A percentile compares a stretch with the other conserved stretches of the same genome.
phyloP scores from a whole-genome alignment of 1,140 invertebrate genomes.

The Aphis gossypii region DNA sequence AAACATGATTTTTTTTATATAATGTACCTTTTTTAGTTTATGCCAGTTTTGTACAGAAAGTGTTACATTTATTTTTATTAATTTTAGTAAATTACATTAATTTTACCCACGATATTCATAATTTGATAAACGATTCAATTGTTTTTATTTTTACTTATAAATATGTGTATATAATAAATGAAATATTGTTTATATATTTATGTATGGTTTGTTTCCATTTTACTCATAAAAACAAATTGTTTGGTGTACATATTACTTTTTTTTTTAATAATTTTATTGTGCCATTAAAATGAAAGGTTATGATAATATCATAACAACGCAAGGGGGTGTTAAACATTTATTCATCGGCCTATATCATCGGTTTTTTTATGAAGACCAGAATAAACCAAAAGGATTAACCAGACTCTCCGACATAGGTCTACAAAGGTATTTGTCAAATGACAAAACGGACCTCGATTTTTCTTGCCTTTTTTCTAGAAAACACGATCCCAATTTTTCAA shows the following conservation, averaged over 20 bases:
- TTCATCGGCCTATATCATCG: background rate
- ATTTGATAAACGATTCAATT: background rate
- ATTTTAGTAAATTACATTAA: background rate
- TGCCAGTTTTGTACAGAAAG: background rate
- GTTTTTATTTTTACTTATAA: background rate
- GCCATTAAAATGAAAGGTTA: background rate
- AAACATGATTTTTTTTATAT: background rate
- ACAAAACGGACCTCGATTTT: conserved; percentile 56
- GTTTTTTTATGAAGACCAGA: conserved; percentile 22
- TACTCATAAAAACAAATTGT: background rate
- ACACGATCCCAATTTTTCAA: conserved; percentile 55
- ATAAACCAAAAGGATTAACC: conserved; percentile 45
- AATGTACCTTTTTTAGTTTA: background rate
- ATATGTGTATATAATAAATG: background rate
- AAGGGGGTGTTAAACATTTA: background rate
- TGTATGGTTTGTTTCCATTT: background rate
- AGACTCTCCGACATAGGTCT: conserved; percentile 10
- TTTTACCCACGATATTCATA: background rate
- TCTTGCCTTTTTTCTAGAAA: conserved; percentile 39
- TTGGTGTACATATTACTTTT: background rate
- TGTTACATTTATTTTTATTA: background rate
- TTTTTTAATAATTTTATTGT: conserved; percentile 24
- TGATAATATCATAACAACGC: background rate
- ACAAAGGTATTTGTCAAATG: conserved; percentile 54
- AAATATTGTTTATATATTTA: background rate